Evolutionary conservation across 1,140 invertebrate species (phyloP), one percentile per base, ranked within the genome.

Genomic region (Pseudomyrmex dendroicus): DNA sequence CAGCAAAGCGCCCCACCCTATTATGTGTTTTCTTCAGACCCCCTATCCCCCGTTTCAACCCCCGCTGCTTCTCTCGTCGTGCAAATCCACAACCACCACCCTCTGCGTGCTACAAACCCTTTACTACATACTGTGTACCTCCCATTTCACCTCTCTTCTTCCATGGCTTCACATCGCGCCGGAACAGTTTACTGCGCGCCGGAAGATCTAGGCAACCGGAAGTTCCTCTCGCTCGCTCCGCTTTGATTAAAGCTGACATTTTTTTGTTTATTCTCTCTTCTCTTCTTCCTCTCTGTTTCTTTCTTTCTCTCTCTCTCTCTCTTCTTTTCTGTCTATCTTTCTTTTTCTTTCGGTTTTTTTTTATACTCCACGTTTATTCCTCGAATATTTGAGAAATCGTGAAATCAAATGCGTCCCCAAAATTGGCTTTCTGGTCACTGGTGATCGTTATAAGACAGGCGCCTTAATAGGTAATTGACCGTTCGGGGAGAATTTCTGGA

Each of bases 1-100:
- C 92, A 93, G 91, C 90, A 89, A 89, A 91, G 83, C 91, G 91
- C 92, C 91, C 92, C 89, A 92, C 92, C 92, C 92, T 91, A 91
- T 92, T 93, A 92, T 92, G 89, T 90, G 86, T 92, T 93, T 93
- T 93, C 90, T 92, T 89, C 89, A 85, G 89, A 85, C 86, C 73
- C 87, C 87, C 84, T 85, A 84, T 90, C 82, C 90, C 82, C 83
- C 84, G 63, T 73, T 86, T 66, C 63, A 56, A 2, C 76, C 70
- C 59, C 85, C 78, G 82, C 76, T 77, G 82, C 86, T 76, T 88
- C 77, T 86, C 50, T 52, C 73, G 22, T 63, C 86, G 85, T 56
- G 67, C 68, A 83, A 84, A 86, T 86, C 68, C 86, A 59, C 35
- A 61, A 59, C 64, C 56, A 48, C 73, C 56, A 4, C 20, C 50